Evolutionary conservation across 2,797 vertebrate genomes (phyloP).

Genomic region (Perodicticus potto): DNA sequence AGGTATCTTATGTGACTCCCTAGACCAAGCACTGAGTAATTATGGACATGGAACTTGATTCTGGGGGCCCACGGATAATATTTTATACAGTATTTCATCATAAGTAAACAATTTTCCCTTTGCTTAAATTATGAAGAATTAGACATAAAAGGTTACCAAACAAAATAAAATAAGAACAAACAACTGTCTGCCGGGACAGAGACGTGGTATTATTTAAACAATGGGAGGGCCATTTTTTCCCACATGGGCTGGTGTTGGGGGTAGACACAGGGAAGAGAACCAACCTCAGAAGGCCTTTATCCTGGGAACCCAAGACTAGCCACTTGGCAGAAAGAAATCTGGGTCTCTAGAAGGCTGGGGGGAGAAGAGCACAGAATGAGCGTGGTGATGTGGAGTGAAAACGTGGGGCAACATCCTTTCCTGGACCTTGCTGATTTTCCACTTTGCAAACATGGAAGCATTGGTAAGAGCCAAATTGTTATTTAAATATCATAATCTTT

Average conservation of each 20-base stretch:
- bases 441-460: background rate
- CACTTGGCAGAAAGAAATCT: background rate
- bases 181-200: background rate
- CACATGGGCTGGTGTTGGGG: background rate
- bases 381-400: background rate
- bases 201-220: background rate
- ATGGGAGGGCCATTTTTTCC: background rate
- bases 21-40: background rate
- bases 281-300: background rate
- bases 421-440: background rate
- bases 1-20: background rate
- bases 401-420: background rate
- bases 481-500: background rate
- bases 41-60: background rate
- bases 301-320: too few species aligned
- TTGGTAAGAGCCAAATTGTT: background rate
- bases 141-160: background rate
- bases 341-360: background rate
- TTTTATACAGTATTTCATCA: background rate
- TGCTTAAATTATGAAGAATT: background rate
- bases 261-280: background rate
- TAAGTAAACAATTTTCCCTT: background rate
- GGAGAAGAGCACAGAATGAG: accelerated
- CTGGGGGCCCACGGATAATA: background rate
- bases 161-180: background rate